Conservation (phyloP, 2,797 vertebrate genomes). For the Pangasius sanitwongsei region DNA sequence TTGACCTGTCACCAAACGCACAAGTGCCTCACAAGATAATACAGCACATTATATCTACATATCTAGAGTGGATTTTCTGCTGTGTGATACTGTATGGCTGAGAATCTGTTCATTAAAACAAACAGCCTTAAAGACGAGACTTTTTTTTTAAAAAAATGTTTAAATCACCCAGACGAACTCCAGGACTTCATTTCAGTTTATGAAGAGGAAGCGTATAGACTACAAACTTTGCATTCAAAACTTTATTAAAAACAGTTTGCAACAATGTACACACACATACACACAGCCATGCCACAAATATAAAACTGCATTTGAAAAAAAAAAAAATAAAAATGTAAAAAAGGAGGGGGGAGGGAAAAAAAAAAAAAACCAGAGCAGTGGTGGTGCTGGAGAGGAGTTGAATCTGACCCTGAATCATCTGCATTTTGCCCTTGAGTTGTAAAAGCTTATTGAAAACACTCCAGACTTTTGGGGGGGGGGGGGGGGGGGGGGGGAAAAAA, state of each 20-base stretch:
- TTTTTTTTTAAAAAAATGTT: background rate
- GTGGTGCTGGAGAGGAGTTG: background rate
- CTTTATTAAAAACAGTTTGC: conserved; percentile 57
- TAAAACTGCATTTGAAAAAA: conserved; percentile 31
- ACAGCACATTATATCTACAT: background rate
- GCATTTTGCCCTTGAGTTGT: conserved; percentile 20
- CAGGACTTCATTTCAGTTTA: background rate
- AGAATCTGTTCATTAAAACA: background rate
- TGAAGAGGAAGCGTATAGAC: background rate
- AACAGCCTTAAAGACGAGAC: background rate
- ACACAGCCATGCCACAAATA: conserved; percentile 32
- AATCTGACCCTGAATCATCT: conserved; percentile 19
- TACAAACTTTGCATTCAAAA: conserved; percentile 31
- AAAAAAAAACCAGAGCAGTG: background rate
- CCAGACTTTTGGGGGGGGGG: background rate
- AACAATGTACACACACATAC: conserved; percentile 40
- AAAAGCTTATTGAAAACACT: conserved; percentile 20
- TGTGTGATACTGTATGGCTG: background rate
- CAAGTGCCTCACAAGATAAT: background rate
- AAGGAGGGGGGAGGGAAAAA: no score
- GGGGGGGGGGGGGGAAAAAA: background rate
- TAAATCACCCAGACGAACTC: background rate
- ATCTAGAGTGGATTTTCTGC: background rate
- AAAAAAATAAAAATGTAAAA: no score
- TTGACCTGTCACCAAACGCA: background rate